phyloP scores from a whole-genome alignment of 2,888 invertebrate genomes.

The Eupithecia centaureata region DNA sequence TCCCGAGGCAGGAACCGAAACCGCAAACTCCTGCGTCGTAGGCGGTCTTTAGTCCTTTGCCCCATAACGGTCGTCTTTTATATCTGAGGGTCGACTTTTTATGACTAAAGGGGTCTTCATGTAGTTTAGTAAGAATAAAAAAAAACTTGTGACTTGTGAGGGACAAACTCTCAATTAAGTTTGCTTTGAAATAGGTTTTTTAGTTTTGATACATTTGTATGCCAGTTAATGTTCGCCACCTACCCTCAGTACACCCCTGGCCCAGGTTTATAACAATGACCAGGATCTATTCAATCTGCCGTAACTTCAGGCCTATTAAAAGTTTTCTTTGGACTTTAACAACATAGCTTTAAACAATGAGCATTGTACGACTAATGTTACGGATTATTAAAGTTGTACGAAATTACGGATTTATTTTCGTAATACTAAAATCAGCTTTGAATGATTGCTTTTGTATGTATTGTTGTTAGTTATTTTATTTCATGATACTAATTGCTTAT shows the following conservation, averaged over 20 bases:
- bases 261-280: conserved; percentile 59
- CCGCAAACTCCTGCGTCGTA: not conserved
- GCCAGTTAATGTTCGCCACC: no score
- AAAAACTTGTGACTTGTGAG: no score
- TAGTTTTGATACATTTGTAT: no score
- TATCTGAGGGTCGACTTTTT: no score
- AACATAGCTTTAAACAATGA: conserved; percentile 68
- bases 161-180: no score
- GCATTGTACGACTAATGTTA: conserved; percentile 65
- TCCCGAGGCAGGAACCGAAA: no score
- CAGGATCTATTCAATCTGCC: conserved; percentile 64
- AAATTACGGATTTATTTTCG: conserved; percentile 29
- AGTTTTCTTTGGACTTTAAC: conserved; percentile 66
- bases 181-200: no score
- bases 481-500: not conserved
- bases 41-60: no score
- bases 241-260: conserved; percentile 15
- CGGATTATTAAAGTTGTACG: conserved; percentile 63
- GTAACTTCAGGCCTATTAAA: conserved; percentile 73
- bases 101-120: no score
- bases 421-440: conserved; percentile 9
- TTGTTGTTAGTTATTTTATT: not conserved
- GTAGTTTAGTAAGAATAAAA: no score
- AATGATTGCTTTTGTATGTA: conserved; percentile 24
- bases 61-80: no score